Base-by-base conservation (phyloP, 1,140 invertebrate genomes). In the Trissolcus basalis region DNA sequence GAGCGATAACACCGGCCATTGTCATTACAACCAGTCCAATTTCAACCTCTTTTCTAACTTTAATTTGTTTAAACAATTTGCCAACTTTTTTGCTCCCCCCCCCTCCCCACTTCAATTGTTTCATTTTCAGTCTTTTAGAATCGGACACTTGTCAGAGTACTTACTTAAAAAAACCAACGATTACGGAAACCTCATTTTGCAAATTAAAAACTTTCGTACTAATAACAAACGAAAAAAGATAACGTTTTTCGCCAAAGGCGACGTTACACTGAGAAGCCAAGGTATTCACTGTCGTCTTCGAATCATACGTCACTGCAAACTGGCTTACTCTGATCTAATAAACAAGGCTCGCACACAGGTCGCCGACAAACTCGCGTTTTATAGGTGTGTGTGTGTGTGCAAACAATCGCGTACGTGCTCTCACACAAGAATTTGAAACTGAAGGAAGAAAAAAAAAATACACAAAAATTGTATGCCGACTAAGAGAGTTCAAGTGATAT, bases 291-390 rank as follows among this genome's bases (percentile, higher is more conserved):
- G 80, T 75, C 79, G 65, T 70, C 72, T 75, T 60, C 63, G 72
- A 65, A 64, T 68, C 80, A 77, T 81, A 82, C 82, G 82, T 84
- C 84, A 82, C 80, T 82, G 74, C 85, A 84, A 87, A 86, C 85
- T 86, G 85, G 84, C 84, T 87, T 87, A 86, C 78, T 84, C 80
- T 86, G 82, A 87, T 87, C 84, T 86, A 87, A 87, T 87, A 87
- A 86, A 83, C 82, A 82, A 84, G 79, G 50, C 39, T 50, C 75
- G 33, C 75, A 78, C 75, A 78, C 69, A 69, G 15, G 45, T 67
- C 56, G 49, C 7, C 39, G 19, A 27, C 12, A 50, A 64, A 61
- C 50, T 72, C 69, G 53, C 39, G 12, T n/a, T n/a, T n/a, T n/a
- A n/a, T n/a, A n/a, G n/a, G n/a, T n/a, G n/a, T 53, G 53, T 32